A percentile compares a stretch with the other conserved stretches of the same genome.
These are phyloP conservation scores for Cichladusa arquata DNA, from an alignment of 2,113 vertebrate genomes.

Conservation along the genomic window DNA sequence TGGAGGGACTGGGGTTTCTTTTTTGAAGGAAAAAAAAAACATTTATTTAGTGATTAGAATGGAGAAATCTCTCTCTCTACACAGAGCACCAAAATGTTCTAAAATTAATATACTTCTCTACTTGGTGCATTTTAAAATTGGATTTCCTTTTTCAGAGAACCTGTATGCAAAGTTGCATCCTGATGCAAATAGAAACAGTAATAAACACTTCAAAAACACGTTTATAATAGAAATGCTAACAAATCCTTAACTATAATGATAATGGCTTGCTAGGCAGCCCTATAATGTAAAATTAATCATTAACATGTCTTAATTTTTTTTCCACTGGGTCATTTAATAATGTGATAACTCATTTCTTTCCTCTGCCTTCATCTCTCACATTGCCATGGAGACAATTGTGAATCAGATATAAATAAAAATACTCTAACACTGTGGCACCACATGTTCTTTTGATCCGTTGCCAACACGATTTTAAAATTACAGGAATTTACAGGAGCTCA, in stretches of 20 bases:
- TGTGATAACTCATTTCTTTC: slow-evolving; percentile 51
- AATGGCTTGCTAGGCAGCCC: slow-evolving; percentile 42
- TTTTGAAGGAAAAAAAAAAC: background rate
- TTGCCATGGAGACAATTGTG: slow-evolving; percentile 76
- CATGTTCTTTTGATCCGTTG: slow-evolving; percentile 63
- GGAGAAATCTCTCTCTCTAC: background rate
- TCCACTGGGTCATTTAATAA: slow-evolving; percentile 69
- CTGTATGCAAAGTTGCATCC: slow-evolving; percentile 14
- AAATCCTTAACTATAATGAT: slow-evolving; percentile 26
- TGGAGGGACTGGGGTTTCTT: background rate
- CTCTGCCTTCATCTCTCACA: slow-evolving; percentile 61
- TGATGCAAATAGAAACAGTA: background rate
- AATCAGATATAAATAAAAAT: slow-evolving; percentile 82
- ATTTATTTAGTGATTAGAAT: background rate
- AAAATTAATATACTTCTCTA: slow-evolving; percentile 30
- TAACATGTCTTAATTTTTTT: slow-evolving; percentile 43
- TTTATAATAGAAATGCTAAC: slow-evolving; percentile 37
- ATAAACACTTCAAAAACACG: background rate
- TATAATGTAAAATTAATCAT: slow-evolving; percentile 51
- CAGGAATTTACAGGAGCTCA: slow-evolving; percentile 39
- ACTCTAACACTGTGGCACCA: slow-evolving; percentile 69
- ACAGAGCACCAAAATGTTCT: background rate
- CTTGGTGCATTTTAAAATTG: slow-evolving; percentile 2
- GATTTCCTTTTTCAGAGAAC: slow-evolving; percentile 1
- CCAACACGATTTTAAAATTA: slow-evolving; percentile 53